phyloP scores from a whole-genome alignment of 2,113 vertebrate species.

The Plecturocebus donacophilus region DNA sequence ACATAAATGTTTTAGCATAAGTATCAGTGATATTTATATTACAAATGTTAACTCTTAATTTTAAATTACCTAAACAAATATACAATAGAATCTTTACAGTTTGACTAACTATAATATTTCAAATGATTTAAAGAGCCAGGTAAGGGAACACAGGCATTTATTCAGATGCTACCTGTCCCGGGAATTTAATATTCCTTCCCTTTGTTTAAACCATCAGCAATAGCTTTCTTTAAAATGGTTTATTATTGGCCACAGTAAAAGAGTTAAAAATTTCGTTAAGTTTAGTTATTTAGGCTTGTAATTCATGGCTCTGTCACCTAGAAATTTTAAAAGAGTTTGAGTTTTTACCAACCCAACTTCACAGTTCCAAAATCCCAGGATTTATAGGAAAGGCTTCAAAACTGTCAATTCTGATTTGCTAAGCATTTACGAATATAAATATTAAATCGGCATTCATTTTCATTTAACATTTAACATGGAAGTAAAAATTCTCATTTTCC shows the following conservation, averaged over 20 bases:
- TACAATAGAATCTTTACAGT: neutral
- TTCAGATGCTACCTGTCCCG: neutral
- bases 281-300: neutral
- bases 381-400: conserved; percentile 67
- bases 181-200: neutral
- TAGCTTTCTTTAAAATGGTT: neutral
- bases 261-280: neutral
- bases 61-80: neutral
- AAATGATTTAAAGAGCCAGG: neutral
- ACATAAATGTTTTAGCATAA: neutral
- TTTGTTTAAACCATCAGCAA: neutral
- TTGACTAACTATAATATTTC: neutral
- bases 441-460: conserved; percentile 60
- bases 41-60: neutral
- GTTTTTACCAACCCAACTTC: conserved; percentile 11
- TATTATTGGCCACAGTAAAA: neutral
- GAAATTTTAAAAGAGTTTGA: neutral
- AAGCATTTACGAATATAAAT: conserved; percentile 60
- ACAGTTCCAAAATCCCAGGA: conserved; percentile 84
- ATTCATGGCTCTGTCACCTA: neutral
- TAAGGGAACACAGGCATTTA: neutral
- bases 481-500: conserved; percentile 68
- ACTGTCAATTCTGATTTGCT: conserved; percentile 64
- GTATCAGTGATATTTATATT: neutral
- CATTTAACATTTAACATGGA: conserved; percentile 75